Evolutionary conservation across 2,113 vertebrate genomes (phyloP).

Genomic region (Phrynocephalus versicolor): DNA sequence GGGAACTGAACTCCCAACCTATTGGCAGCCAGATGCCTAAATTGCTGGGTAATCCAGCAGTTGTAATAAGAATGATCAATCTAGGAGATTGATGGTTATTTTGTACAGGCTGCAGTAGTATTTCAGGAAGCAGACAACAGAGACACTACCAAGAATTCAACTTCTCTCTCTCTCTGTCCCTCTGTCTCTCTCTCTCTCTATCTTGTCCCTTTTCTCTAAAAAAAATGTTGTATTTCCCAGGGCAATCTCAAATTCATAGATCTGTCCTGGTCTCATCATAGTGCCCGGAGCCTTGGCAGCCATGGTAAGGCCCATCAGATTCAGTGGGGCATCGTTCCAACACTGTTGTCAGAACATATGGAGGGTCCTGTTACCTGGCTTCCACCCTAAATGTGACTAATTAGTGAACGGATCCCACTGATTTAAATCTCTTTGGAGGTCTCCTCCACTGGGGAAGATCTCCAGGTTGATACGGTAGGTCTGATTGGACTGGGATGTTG

Average conservation of each 20-base stretch:
- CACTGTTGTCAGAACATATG: too few species aligned
- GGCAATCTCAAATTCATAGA: slow-evolving; percentile 32
- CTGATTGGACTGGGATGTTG: too few species aligned
- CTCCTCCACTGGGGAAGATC: too few species aligned
- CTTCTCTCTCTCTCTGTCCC: slow-evolving; percentile 18
- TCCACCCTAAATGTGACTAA: not conserved
- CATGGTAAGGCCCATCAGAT: too few species aligned
- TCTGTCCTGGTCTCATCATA: not conserved
- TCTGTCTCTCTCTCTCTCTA: slow-evolving; percentile 57
- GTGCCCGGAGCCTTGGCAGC: not conserved
- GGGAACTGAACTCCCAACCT: too few species aligned
- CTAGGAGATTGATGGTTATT: fast-evolving
- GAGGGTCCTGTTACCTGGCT: not conserved
- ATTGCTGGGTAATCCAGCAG: too few species aligned
- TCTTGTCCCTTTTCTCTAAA: slow-evolving; percentile 58
- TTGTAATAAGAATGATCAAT: not conserved
- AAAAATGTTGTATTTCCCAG: slow-evolving; percentile 15
- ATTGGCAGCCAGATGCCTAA: too few species aligned
- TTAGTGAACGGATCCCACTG: not conserved
- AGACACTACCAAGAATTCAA: not conserved
- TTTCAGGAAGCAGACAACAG: not conserved
- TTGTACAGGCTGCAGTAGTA: fast-evolving
- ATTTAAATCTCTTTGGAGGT: too few species aligned
- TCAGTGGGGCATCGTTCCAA: too few species aligned
- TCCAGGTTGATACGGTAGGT: too few species aligned